phyloP scores from a whole-genome alignment of 2,888 invertebrate species.

The Hemaris fuciformis region DNA sequence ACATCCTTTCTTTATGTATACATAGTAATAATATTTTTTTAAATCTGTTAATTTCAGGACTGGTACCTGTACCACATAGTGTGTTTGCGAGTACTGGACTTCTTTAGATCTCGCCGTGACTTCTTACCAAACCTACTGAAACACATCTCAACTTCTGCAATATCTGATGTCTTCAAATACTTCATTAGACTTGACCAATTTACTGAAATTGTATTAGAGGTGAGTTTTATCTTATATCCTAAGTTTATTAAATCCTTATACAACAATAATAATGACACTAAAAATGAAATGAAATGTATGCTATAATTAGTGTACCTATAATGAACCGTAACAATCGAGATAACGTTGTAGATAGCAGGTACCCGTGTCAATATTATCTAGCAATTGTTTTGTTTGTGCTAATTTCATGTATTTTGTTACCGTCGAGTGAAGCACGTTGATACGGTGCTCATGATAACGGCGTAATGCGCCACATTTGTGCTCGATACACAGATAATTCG shows the following conservation, averaged over 20 bases:
- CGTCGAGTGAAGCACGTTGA: background rate
- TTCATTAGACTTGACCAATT: constrained; percentile 86
- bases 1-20: background rate
- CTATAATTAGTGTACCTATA: no score
- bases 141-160: constrained; percentile 96
- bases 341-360: no score
- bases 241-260: no score
- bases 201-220: constrained; percentile 70
- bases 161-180: constrained; percentile 95
- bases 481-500: constrained; percentile 1
- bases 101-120: constrained; percentile 92
- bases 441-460: background rate
- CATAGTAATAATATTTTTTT: background rate
- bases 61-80: constrained; percentile 96
- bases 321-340: no score
- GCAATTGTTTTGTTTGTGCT: background rate
- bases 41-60: constrained; percentile 84
- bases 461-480: background rate
- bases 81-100: constrained; percentile 95
- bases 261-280: no score
- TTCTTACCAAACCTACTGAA: constrained; percentile 93
- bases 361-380: background rate
- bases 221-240: no score
- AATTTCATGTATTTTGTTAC: background rate
- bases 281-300: no score